Conservation (phyloP, 2,797 vertebrate species). For the Spheniscus humboldti region DNA sequence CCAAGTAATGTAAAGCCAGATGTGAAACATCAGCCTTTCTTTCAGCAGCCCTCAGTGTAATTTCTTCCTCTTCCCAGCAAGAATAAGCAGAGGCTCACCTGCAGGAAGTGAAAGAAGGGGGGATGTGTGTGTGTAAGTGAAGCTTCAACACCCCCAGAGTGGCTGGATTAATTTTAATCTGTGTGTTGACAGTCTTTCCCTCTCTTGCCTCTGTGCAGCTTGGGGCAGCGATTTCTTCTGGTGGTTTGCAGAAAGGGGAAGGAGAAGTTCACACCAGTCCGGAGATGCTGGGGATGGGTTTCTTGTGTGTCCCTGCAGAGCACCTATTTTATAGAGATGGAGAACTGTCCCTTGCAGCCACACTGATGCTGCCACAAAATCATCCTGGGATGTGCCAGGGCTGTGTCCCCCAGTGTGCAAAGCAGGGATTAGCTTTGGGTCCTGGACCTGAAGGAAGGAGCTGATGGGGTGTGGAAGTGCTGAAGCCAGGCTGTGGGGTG, state of each 20-base stretch:
- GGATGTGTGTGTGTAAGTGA: neutral
- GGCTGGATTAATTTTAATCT: neutral
- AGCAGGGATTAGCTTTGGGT: neutral
- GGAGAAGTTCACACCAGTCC: neutral
- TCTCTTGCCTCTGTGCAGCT: neutral
- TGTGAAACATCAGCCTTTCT: neutral
- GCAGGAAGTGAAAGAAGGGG: neutral
- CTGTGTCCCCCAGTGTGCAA: neutral
- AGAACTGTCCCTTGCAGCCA: neutral
- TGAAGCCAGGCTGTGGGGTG: accelerated
- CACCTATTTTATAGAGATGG: neutral
- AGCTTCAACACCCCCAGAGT: neutral
- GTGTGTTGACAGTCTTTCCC: neutral
- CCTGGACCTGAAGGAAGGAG: neutral
- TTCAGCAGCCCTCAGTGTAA: neutral
- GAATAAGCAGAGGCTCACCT: neutral
- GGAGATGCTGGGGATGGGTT: neutral
- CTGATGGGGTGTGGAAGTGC: neutral
- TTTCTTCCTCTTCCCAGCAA: neutral
- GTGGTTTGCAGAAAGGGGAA: neutral
- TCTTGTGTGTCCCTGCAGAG: neutral
- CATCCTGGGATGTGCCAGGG: neutral
- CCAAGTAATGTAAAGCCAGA: neutral
- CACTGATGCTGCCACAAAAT: neutral
- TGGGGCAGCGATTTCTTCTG: neutral